phyloP scores from a whole-genome alignment of 2,797 vertebrate species.

The Arctocebus calabarensis region DNA sequence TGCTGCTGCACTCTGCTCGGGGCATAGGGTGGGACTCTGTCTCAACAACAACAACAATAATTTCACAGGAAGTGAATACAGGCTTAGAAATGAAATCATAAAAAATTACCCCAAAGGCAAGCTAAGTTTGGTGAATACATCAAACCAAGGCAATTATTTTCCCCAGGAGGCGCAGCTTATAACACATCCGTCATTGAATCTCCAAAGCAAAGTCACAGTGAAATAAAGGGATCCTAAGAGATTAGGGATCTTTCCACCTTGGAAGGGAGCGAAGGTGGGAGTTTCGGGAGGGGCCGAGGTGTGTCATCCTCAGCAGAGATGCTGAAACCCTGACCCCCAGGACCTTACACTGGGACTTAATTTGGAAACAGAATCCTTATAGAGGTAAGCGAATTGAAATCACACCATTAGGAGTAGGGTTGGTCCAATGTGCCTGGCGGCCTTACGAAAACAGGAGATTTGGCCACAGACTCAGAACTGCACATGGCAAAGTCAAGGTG shows the following conservation, averaged over 20 bases:
- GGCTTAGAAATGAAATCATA: not conserved
- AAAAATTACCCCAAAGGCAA: too few relatives aligned
- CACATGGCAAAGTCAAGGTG: not conserved
- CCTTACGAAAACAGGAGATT: not conserved
- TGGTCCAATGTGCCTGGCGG: too few relatives aligned
- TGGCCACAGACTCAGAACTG: not conserved
- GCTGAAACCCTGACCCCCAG: not conserved
- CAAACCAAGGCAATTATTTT: not conserved
- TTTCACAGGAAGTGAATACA: fast-evolving
- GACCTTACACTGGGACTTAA: not conserved
- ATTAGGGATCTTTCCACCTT: fast-evolving
- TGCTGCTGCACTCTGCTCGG: too few relatives aligned
- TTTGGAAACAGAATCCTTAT: not conserved
- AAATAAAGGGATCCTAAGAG: not conserved
- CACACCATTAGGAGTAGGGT: not conserved
- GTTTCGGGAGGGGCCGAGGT: fast-evolving
- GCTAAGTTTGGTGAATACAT: not conserved
- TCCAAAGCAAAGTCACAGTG: fast-evolving
- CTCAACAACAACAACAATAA: too few relatives aligned
- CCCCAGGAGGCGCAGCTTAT: fast-evolving
- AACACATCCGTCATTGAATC: not conserved
- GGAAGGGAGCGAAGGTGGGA: fast-evolving
- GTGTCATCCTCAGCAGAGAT: not conserved
- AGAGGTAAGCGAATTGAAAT: not conserved
- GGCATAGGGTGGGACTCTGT: too few relatives aligned